phyloP scores from a whole-genome alignment of 2,888 invertebrate species.

The Dastarcus helophoroides region DNA sequence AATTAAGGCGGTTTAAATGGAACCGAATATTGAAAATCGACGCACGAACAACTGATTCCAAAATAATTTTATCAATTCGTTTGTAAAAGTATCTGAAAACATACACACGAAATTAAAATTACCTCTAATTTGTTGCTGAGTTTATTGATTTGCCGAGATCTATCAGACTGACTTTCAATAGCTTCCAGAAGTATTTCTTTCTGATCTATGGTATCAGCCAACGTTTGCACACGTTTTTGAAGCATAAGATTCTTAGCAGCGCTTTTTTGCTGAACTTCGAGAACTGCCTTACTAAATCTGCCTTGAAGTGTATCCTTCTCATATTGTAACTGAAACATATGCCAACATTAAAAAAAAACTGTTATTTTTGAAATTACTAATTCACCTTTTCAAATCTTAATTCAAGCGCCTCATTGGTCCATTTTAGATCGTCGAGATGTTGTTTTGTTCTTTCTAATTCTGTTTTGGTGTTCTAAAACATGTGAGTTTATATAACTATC shows the following conservation, averaged over 20 bases:
- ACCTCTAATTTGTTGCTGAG: too few relatives aligned
- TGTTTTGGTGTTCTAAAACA: constrained; percentile 44
- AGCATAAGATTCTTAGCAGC: constrained; percentile 71
- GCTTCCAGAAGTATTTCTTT: constrained; percentile 57
- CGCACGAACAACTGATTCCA: too few relatives aligned
- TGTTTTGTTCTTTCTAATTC: constrained; percentile 38
- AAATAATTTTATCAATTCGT: too few relatives aligned
- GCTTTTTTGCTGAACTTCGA: constrained; percentile 80
- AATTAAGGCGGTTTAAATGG: too few relatives aligned
- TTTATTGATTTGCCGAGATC: too few relatives aligned
- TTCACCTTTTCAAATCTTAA: constrained; percentile 65
- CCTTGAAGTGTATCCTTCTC: constrained; percentile 71
- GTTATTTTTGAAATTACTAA: constrained; percentile 1
- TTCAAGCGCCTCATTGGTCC: constrained; percentile 58
- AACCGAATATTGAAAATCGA: too few relatives aligned
- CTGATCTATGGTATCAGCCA: constrained; percentile 55
- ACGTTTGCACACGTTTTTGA: constrained; percentile 59
- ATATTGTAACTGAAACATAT: constrained; percentile 37
- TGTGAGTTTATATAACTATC: neutral
- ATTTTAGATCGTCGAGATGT: constrained; percentile 48
- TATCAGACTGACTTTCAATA: too few relatives aligned
- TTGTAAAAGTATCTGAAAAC: too few relatives aligned
- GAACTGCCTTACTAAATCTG: constrained; percentile 69
- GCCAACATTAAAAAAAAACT: neutral
- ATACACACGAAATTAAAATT: too few relatives aligned